A percentile compares a stretch with the other conserved stretches of the same genome.
These are phyloP conservation scores for Ornithoptera alexandrae DNA, from an alignment of 2,888 invertebrate genomes.

Conservation along the genomic window DNA sequence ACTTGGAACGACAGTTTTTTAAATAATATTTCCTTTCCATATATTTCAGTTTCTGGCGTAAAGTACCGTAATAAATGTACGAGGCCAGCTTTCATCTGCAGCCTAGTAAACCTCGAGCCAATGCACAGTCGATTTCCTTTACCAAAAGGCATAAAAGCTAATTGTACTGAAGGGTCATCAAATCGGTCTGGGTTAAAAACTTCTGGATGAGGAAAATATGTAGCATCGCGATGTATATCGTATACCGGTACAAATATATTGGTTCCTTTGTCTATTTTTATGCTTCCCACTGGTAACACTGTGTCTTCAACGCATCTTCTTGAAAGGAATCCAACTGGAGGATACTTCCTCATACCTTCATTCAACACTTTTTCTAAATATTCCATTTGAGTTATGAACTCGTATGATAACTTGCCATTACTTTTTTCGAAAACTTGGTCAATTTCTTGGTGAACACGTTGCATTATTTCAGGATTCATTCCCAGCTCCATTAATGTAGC, in stretches of 20 bases:
- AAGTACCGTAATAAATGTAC: slow-evolving; percentile 35
- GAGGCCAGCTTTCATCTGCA: slow-evolving; percentile 45
- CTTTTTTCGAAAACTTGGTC: slow-evolving; percentile 43
- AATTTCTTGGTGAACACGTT: slow-evolving; percentile 53
- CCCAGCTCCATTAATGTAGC: slow-evolving; percentile 52
- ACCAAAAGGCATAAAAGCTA: slow-evolving; percentile 66
- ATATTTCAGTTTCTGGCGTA: slow-evolving; percentile 31
- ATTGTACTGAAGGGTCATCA: slow-evolving; percentile 36
- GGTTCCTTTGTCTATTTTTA: slow-evolving; percentile 51
- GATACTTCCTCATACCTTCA: slow-evolving; percentile 51
- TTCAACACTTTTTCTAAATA: slow-evolving; percentile 53
- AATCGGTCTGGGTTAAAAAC: slow-evolving; percentile 66
- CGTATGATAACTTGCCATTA: slow-evolving; percentile 45
- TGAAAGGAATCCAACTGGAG: slow-evolving; percentile 48
- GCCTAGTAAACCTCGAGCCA: slow-evolving; percentile 53
- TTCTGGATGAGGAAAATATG: slow-evolving; percentile 62
- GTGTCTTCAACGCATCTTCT: slow-evolving; percentile 48
- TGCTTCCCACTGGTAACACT: slow-evolving; percentile 52
- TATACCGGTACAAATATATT: slow-evolving; percentile 48
- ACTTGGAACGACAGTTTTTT: slow-evolving; percentile 47
- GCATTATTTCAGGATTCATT: slow-evolving; percentile 47
- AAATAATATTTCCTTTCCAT: slow-evolving; percentile 30
- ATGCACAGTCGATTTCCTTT: slow-evolving; percentile 67
- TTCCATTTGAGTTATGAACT: slow-evolving; percentile 46
- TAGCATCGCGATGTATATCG: slow-evolving; percentile 60